Evolutionary conservation across 2,113 vertebrate species (phyloP), one percentile per base, ranked within the genome.

Genomic region (Holacanthus passer): DNA sequence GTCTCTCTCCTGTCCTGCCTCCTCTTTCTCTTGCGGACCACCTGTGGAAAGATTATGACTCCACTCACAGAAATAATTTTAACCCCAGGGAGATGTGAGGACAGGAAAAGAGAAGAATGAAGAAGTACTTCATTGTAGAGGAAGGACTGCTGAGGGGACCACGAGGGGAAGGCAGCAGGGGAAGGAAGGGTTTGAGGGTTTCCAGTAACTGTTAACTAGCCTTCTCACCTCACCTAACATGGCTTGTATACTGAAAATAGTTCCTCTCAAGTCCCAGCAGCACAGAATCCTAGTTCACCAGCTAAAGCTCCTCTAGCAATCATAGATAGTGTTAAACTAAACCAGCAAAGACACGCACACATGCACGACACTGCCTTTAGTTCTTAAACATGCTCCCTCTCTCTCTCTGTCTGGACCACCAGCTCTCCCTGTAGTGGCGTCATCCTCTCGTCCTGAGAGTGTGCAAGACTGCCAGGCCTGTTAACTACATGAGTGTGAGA

Each of bases 291-390:
- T 72, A 58, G 78, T 90, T 90, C 88, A 93, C 90, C 93, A 92
- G 92, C 91, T 82, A n/a, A 53, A 88, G 89, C 86, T 88, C 64
- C 31, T 91, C 78, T 91, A 90, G 89, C 88, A 88, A 89, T 88
- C 89, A 75, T 87, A 84, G 84, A 91, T 91, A 77, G 89, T 90
- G 83, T 90, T 91, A 47, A 92, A 91, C 77, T 89, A 83, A 93
- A 93, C 93, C 92, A 94, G 93, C 92, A 92, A 67, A 79, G 32
- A 80, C 69, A 39, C 64, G 69, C 76, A 82, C 47, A 64, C n/a
- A 45, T 17, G 6, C 80, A 85, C 75, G 47, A 69, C 88, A 92
- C 92, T 92, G 92, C 94, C 91, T 91, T 91, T 80, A 87, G 80
- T 74, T 79, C 45, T 48, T 59, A 65, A 50, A 80, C 80, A 64